phyloP scores from a whole-genome alignment of 1,140 invertebrate genomes.

The Lordiphosa stackelbergi region DNA sequence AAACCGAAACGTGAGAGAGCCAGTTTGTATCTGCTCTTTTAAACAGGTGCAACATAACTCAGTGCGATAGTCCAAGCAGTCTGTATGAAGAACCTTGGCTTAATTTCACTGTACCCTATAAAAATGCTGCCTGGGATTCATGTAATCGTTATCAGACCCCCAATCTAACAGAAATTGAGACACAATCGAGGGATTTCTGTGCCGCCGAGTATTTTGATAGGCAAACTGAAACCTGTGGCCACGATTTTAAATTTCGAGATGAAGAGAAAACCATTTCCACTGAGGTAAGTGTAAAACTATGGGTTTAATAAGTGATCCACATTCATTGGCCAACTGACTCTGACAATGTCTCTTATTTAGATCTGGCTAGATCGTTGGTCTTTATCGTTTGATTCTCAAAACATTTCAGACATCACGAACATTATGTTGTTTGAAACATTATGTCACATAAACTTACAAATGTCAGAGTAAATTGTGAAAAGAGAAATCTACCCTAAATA shows the following conservation, averaged over 20 bases:
- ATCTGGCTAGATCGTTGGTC: too few species aligned
- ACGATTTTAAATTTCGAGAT: conserved; percentile 60
- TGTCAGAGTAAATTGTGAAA: too few species aligned
- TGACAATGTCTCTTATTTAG: too few species aligned
- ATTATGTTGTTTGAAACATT: too few species aligned
- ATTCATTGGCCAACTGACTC: too few species aligned
- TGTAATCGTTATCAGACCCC: conserved; percentile 77
- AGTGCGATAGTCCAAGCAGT: conserved; percentile 79
- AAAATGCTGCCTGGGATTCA: conserved; percentile 75
- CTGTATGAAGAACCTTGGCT: conserved; percentile 79
- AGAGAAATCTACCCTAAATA: too few species aligned
- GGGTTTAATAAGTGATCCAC: too few species aligned
- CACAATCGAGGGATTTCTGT: conserved; percentile 35
- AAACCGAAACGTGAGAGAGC: conserved; percentile 52
- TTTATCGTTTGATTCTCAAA: too few species aligned
- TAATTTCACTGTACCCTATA: conserved; percentile 78
- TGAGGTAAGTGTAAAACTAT: conserved; percentile 38
- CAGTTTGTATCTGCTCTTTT: background rate
- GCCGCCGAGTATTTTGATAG: conserved; percentile 70
- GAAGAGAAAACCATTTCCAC: conserved; percentile 64
- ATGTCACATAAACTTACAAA: too few species aligned
- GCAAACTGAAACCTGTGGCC: conserved; percentile 37
- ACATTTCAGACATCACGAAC: too few species aligned
- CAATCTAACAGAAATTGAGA: background rate
- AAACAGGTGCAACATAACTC: conserved; percentile 81